These are phyloP conservation scores for Terrapene triunguis DNA, from an alignment of 2,113 vertebrate species.

Conservation along the genomic window DNA sequence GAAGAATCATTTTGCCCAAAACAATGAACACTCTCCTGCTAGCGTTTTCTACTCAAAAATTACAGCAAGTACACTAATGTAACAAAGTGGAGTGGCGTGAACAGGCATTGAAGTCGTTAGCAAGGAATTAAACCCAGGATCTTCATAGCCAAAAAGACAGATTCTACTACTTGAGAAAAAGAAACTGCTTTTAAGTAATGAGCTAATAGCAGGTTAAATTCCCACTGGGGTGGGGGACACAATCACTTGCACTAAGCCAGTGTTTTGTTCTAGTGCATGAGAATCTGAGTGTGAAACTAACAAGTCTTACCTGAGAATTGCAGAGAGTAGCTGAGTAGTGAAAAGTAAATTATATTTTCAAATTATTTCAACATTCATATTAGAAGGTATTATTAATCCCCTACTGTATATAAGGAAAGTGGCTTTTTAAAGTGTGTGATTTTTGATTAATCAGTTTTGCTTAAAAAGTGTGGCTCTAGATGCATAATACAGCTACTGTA, in stretches of 20 bases:
- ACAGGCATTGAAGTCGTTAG: slow-evolving; percentile 48
- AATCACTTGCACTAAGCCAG: slow-evolving; percentile 7
- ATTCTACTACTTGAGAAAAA: slow-evolving; percentile 27
- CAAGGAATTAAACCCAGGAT: not conserved
- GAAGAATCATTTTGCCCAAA: not conserved
- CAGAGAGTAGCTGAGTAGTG: no score
- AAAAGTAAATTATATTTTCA: no score
- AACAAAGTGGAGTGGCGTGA: slow-evolving; percentile 34
- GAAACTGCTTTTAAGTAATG: slow-evolving; percentile 64
- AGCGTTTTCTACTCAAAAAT: not conserved
- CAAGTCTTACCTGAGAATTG: no score
- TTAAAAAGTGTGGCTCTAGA: slow-evolving; percentile 42
- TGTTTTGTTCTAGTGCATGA: not conserved
- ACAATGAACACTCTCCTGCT: not conserved
- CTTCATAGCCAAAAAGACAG: slow-evolving; percentile 30
- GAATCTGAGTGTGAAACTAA: no score
- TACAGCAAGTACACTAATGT: slow-evolving; percentile 1
- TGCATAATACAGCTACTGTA: slow-evolving; percentile 53
- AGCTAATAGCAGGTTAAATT: slow-evolving; percentile 48
- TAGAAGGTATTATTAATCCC: no score
- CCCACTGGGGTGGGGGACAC: not conserved
- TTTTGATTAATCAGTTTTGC: slow-evolving; percentile 41
- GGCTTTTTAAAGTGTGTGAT: slow-evolving; percentile 15
- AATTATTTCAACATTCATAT: no score
- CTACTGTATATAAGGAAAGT: not conserved